Evolutionary conservation across 1,140 invertebrate genomes (phyloP).

Genomic region (Drosophila mojavensis): DNA sequence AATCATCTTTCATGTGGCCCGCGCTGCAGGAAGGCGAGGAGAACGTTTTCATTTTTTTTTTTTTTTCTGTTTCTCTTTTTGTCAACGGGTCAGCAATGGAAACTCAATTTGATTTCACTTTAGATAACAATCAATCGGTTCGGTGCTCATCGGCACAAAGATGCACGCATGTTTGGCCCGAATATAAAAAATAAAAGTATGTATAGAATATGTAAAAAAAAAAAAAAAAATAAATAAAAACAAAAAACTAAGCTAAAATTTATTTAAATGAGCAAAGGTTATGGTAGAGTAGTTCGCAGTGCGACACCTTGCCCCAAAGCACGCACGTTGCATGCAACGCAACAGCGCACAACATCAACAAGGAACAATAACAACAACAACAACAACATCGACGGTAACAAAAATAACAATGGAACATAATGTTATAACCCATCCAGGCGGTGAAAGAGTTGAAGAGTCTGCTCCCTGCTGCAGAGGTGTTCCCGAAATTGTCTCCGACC

Average conservation of each 20-base stretch:
- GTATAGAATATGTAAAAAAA: constrained; percentile 10
- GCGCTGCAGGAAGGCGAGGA: constrained; percentile 16
- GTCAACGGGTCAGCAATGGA: constrained; percentile 54
- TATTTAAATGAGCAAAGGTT: constrained; percentile 75
- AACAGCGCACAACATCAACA: constrained; percentile 64
- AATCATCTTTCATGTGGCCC: constrained; percentile 66
- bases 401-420: constrained; percentile 75
- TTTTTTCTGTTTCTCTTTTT: constrained; percentile 3
- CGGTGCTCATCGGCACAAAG: constrained; percentile 27
- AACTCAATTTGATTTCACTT: constrained; percentile 78
- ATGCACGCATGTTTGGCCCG: constrained; percentile 38
- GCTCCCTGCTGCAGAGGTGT: constrained; percentile 61
- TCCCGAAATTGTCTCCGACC: constrained; percentile 35
- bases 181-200: constrained; percentile 17
- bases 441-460: constrained; percentile 62
- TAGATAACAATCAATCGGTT: constrained; percentile 77
- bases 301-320: constrained; percentile 74
- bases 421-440: constrained; percentile 64
- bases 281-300: constrained; percentile 75
- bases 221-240: constrained; percentile 17
- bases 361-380: constrained; percentile 11
- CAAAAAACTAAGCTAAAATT: constrained; percentile 58
- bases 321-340: constrained; percentile 73
- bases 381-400: constrained; percentile 16
- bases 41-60: background rate